Evolutionary conservation across 2,888 invertebrate species (phyloP).

Genomic region (Lamellibrachia satsuma): DNA sequence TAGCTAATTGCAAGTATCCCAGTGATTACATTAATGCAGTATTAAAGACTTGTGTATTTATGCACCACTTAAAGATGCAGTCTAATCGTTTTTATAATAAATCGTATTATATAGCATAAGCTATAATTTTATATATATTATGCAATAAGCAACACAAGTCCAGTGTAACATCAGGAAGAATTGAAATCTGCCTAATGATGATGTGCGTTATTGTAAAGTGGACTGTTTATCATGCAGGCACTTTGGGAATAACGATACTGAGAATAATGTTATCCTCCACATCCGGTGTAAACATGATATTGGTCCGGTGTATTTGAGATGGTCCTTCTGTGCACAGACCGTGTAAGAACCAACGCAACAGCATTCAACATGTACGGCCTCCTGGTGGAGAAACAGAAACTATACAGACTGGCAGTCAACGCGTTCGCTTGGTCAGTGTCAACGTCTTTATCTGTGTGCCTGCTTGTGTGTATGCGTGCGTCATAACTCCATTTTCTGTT

Average conservation of each 20-base stretch:
- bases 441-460: background rate
- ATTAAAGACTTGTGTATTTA: too few species aligned
- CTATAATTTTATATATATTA: background rate
- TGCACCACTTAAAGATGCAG: too few species aligned
- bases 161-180: too few species aligned
- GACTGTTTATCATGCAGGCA: too few species aligned
- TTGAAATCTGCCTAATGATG: too few species aligned
- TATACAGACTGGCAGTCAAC: constrained; percentile 71
- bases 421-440: constrained; percentile 32
- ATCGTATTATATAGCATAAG: background rate
- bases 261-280: too few species aligned
- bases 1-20: background rate
- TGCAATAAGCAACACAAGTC: too few species aligned
- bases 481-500: background rate
- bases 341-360: constrained; percentile 73
- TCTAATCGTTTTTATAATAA: background rate
- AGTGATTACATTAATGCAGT: background rate
- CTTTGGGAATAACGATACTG: too few species aligned
- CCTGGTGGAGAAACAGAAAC: constrained; percentile 74
- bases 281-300: background rate
- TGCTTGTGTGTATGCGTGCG: background rate
- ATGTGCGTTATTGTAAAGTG: too few species aligned
- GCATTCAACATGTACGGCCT: constrained; percentile 80
- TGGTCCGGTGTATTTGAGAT: background rate
- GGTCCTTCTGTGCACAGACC: constrained; percentile 65